phyloP scores from a whole-genome alignment of 1,140 invertebrate genomes.

The Polypedilum vanderplanki region DNA sequence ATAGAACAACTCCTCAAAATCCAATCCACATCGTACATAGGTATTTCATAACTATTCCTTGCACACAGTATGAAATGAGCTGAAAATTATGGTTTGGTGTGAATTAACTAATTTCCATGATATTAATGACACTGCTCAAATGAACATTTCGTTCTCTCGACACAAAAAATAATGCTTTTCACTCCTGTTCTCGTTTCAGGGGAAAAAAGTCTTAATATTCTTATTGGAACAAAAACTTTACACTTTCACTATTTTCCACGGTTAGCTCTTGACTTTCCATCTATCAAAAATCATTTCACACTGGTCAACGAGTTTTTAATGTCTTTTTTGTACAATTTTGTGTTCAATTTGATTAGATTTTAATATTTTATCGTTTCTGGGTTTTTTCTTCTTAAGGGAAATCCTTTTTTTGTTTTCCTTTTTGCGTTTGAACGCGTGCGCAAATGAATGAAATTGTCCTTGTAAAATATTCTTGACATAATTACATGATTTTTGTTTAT shows the following conservation, averaged over 20 bases:
- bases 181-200: not conserved
- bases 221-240: constrained; percentile 16
- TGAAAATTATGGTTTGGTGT: not conserved
- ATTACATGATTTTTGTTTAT: too few species aligned
- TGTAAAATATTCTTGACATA: not conserved
- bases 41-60: not conserved
- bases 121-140: not conserved
- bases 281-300: not conserved
- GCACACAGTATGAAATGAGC: not conserved
- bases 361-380: not conserved
- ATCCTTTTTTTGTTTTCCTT: constrained; percentile 25
- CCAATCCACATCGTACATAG: not conserved
- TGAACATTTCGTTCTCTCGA: not conserved
- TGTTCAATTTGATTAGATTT: not conserved
- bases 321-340: not conserved
- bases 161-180: not conserved
- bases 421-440: not conserved
- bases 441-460: not conserved
- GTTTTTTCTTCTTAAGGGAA: not conserved
- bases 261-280: constrained; percentile 7
- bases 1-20: not conserved
- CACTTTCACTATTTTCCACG: constrained; percentile 25
- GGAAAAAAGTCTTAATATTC: not conserved
- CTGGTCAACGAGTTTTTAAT: not conserved
- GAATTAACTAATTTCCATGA: constrained; percentile 3